A percentile compares a stretch with the other conserved stretches of the same genome.
These are phyloP conservation scores for Porphyrio hochstetteri DNA, from an alignment of 2,113 vertebrate species.

Conservation along the genomic window DNA sequence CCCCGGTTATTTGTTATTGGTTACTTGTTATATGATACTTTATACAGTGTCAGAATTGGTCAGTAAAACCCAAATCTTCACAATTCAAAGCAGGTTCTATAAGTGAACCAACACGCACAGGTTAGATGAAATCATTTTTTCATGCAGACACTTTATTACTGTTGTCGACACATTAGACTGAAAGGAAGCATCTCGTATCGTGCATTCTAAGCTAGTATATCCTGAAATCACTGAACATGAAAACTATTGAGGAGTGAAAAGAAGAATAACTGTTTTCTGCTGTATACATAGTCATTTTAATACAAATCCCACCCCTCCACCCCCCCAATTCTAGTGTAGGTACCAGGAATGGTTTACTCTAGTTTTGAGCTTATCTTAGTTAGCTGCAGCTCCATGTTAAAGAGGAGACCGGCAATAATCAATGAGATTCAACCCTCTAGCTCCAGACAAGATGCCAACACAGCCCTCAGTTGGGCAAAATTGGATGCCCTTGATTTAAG, in stretches of 20 bases:
- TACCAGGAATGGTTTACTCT: neutral
- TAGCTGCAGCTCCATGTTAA: neutral
- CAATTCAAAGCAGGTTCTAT: neutral
- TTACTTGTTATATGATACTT: neutral
- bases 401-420: neutral
- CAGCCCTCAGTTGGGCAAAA: slow-evolving; percentile 50
- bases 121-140: neutral
- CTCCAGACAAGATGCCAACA: slow-evolving; percentile 31
- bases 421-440: neutral
- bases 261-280: neutral
- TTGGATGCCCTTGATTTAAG: slow-evolving; percentile 72
- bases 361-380: neutral
- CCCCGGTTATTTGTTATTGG: neutral
- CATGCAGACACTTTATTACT: neutral
- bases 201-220: neutral
- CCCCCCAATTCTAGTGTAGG: neutral
- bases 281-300: neutral
- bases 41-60: neutral
- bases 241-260: neutral
- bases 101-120: neutral
- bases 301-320: neutral
- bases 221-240: neutral
- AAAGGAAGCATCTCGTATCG: neutral
- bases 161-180: neutral
- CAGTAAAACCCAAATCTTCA: neutral